Conservation (phyloP, 2,797 vertebrate genomes). For the Takifugu rubripes region DNA sequence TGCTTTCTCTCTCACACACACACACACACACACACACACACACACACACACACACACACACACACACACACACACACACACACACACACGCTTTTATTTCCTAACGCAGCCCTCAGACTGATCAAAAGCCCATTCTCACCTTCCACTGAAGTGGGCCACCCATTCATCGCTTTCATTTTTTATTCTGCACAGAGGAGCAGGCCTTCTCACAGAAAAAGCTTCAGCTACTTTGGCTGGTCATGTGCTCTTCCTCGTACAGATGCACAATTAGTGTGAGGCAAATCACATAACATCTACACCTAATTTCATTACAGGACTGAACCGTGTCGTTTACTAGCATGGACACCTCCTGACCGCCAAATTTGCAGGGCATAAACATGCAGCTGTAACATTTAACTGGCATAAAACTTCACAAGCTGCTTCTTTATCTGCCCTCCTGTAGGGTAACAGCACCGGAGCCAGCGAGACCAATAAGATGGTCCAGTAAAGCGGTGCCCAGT, state of each 20-base stretch:
- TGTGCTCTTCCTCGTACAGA: constrained; percentile 18
- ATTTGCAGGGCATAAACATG: not conserved
- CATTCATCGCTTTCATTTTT: constrained; percentile 43
- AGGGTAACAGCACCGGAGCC: constrained; percentile 32
- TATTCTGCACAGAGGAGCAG: constrained; percentile 21
- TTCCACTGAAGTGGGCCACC: constrained; percentile 50
- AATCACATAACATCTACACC: constrained; percentile 39
- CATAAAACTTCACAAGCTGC: constrained; percentile 33
- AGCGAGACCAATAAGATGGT: constrained; percentile 26
- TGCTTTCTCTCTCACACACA: constrained; percentile 4
- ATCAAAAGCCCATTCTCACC: constrained; percentile 53
- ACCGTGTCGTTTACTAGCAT: constrained; percentile 25
- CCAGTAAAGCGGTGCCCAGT: constrained; percentile 46
- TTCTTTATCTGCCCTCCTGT: constrained; percentile 47
- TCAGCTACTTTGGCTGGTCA: constrained; percentile 15
- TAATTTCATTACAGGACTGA: constrained; percentile 9
- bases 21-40: not conserved
- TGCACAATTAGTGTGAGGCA: constrained; percentile 20
- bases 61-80: constrained; percentile 12
- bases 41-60: not conserved
- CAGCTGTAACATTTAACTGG: constrained; percentile 15
- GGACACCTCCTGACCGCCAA: not conserved
- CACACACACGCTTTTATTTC: constrained; percentile 8
- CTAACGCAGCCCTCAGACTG: constrained; percentile 25
- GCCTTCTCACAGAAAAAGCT: constrained; percentile 21